Conservation (phyloP, 2,113 vertebrate species). For the Eurypyga helias region DNA sequence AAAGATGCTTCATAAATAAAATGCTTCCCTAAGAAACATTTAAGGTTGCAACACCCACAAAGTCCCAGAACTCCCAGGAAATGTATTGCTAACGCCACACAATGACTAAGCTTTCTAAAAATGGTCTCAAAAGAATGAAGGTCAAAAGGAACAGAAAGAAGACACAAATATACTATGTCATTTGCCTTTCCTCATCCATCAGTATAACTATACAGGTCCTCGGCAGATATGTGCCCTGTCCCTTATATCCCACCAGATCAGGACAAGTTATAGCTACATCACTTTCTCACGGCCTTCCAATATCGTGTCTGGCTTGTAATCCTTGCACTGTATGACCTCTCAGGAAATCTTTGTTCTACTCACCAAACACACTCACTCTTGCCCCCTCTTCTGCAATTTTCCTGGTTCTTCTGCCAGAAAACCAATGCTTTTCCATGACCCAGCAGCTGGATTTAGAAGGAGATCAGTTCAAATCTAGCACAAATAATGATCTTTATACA, state of each 20-base stretch:
- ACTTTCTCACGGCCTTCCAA: neutral
- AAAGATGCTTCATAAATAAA: constrained; percentile 26
- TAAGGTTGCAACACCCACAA: neutral
- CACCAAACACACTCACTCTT: neutral
- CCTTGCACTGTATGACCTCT: neutral
- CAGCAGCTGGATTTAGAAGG: neutral
- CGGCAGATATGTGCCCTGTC: neutral
- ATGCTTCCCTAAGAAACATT: neutral
- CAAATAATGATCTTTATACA: neutral
- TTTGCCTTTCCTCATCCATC: neutral
- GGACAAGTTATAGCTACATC: neutral
- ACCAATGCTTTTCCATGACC: constrained; percentile 13
- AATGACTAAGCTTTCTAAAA: constrained; percentile 45
- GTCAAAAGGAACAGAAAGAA: neutral
- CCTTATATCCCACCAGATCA: fast-evolving
- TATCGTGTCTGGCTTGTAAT: fast-evolving
- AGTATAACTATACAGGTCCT: neutral
- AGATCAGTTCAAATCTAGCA: neutral
- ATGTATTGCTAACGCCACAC: neutral
- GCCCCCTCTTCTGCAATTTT: neutral
- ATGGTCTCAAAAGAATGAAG: neutral
- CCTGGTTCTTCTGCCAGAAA: neutral
- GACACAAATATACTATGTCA: neutral
- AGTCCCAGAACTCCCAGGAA: constrained; percentile 13
- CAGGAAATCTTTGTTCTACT: neutral